These are phyloP conservation scores for Gymnopithys bicolor DNA, from an alignment of 2,797 vertebrate genomes.

Conservation along the genomic window DNA sequence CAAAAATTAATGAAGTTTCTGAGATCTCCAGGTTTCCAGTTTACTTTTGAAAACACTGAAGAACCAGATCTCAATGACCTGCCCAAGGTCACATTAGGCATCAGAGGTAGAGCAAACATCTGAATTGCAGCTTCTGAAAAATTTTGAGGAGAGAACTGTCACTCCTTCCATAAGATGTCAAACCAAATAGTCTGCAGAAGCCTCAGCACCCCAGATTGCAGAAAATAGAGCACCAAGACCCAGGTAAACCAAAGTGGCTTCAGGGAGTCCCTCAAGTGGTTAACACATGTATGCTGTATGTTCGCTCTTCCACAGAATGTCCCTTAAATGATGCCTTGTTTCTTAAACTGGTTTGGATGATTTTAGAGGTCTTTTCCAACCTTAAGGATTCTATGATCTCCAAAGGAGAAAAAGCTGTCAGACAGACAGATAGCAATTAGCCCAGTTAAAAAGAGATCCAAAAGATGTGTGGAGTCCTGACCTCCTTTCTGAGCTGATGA, in stretches of 20 bases:
- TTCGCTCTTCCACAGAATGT: neutral
- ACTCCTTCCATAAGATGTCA: neutral
- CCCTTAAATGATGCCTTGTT: neutral
- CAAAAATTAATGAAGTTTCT: neutral
- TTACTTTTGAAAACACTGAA: neutral
- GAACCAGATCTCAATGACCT: neutral
- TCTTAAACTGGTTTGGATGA: neutral
- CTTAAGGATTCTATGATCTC: neutral
- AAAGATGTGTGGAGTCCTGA: neutral
- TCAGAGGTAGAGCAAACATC: neutral
- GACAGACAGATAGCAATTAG: neutral
- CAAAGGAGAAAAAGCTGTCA: neutral
- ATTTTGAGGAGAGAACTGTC: neutral
- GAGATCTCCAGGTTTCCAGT: neutral
- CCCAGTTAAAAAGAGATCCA: neutral
- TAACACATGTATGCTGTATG: fast-evolving
- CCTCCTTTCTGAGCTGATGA: neutral
- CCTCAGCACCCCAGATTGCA: neutral
- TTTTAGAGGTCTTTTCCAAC: neutral
- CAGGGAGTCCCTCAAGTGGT: neutral
- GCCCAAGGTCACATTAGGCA: neutral
- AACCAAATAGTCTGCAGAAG: neutral
- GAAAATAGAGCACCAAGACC: neutral
- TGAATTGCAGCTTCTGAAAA: neutral
- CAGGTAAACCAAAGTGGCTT: neutral